phyloP scores from a whole-genome alignment of 2,113 vertebrate genomes.

The Vulpes lagopus region DNA sequence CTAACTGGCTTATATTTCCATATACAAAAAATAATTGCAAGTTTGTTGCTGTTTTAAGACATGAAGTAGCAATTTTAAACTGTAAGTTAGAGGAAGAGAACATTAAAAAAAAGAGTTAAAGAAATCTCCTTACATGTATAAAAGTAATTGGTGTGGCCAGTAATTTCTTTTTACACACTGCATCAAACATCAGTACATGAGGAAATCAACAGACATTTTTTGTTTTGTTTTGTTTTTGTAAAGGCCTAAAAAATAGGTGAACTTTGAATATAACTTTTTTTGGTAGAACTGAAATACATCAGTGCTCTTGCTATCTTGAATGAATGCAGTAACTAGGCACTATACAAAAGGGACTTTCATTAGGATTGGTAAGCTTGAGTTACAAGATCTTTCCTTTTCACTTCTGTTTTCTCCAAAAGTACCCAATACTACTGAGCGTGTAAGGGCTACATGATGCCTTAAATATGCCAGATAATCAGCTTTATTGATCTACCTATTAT shows the following conservation, averaged over 20 bases:
- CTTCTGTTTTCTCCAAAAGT: not conserved
- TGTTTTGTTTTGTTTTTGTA: not conserved
- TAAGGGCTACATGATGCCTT: not conserved
- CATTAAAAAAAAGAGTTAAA: not conserved
- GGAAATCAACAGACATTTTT: not conserved
- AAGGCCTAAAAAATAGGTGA: not conserved
- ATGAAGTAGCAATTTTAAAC: conserved; percentile 11
- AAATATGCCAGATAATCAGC: not conserved
- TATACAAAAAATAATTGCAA: conserved; percentile 19
- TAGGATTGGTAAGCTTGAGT: not conserved
- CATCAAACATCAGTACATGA: not conserved
- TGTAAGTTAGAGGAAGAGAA: not conserved
- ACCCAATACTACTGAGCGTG: not conserved
- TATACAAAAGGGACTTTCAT: not conserved
- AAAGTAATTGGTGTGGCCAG: not conserved
- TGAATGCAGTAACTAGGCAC: not conserved
- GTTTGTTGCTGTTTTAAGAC: conserved; percentile 23
- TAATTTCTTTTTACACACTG: not conserved
- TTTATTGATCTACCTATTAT: not conserved
- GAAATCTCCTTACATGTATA: not conserved
- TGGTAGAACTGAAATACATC: not conserved
- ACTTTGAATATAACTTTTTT: not conserved
- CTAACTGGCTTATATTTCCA: conserved; percentile 16
- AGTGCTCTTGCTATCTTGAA: not conserved
- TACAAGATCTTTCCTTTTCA: not conserved